Conservation (phyloP, 2,113 vertebrate species). For the Vireo altiloquus region DNA sequence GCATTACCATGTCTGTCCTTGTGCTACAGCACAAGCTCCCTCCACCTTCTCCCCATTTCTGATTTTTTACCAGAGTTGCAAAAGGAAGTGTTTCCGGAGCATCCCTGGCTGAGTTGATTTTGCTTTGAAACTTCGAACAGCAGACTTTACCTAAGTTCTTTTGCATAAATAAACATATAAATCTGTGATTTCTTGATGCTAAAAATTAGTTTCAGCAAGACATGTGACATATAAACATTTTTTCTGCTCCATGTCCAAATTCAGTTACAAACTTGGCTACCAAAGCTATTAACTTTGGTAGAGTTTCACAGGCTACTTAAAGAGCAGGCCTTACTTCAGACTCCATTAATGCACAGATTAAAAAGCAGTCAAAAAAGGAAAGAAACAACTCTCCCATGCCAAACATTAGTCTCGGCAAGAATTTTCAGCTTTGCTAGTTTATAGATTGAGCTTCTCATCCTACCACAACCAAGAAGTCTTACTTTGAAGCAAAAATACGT, state of each 20-base stretch:
- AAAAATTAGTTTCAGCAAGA: not conserved
- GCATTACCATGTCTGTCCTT: not conserved
- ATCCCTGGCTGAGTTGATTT: rapidly evolving
- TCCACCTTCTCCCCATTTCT: not conserved
- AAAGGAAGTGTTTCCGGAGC: rapidly evolving
- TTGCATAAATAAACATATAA: not conserved
- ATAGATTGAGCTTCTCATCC: not conserved
- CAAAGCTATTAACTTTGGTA: not conserved
- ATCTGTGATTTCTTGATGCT: not conserved
- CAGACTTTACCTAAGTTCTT: not conserved
- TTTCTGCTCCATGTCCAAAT: not conserved
- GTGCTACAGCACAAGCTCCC: not conserved
- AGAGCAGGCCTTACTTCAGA: not conserved
- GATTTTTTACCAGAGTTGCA: not conserved
- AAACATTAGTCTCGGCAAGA: not conserved
- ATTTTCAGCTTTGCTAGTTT: not conserved
- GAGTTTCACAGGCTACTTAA: not conserved
- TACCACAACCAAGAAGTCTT: not conserved
- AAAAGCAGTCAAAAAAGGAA: not conserved
- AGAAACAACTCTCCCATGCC: not conserved
- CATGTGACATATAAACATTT: not conserved
- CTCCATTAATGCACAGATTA: not conserved
- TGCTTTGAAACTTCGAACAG: not conserved
- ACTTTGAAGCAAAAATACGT: not conserved
- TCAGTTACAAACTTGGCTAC: not conserved